Base-by-base conservation (phyloP, 2,113 vertebrate genomes). In the Channa argus region DNA sequence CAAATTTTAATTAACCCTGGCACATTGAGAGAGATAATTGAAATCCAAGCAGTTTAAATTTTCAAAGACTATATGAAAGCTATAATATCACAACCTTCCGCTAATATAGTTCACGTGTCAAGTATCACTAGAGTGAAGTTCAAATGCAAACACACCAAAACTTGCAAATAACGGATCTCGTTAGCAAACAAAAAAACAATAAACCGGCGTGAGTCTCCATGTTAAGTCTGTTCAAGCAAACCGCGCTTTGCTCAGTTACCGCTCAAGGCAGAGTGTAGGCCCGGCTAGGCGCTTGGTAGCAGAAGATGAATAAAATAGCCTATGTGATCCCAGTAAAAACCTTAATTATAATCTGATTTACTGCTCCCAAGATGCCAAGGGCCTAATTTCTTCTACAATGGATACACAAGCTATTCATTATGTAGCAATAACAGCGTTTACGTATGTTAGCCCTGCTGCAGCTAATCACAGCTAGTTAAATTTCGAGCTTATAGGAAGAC, bases 231-330 rank as follows among this genome's bases (percentile, higher is more conserved):
- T 89, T 87, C 52, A 63, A 83, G 86, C 61, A 69, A 73, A 89
- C 78, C 88, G 90, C 90, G 90, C 90, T 88, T 87, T 81, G 61
- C 67, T 74, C 3, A 15, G 39, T 41, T 74, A 52, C 61, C 85
- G 85, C 88, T 82, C 66, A 4, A 5, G 1, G 1, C 8, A 9
- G 1, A 43, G 3, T 4, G 51, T 13, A 88, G 89, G 90, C 87
- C 89, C n/a, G 43, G 24, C 11, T 58, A 34, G 1, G 3, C 41
- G n/a, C 10, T 14, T 14, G 0, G 6, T 2, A 4, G 2, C 34
- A 2, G 3, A 7, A 6, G 0, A 1, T 13, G 1, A 15, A 24
- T 36, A 8, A 47, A 24, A 41, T 41, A 41, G 6, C 39, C 39
- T 5, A 41, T 41, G 6, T 5, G 39, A 7, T 41, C 4, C 4